These are phyloP conservation scores for Decapterus maruadsi DNA, from an alignment of 2,797 vertebrate species.

Conservation along the genomic window DNA sequence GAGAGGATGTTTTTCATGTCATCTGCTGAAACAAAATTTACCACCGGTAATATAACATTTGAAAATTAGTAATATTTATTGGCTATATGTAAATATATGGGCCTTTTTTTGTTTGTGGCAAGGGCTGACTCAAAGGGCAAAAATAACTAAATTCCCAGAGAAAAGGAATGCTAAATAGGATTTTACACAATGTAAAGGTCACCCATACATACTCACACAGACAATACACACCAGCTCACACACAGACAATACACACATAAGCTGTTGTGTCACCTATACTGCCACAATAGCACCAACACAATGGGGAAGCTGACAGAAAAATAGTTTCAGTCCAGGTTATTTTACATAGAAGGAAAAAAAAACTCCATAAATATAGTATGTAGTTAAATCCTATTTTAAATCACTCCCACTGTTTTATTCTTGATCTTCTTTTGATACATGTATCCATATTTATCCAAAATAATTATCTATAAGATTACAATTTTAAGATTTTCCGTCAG, in stretches of 20 bases:
- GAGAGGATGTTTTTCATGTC: neutral
- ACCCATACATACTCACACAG: conserved; percentile 51
- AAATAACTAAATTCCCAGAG: conserved; percentile 48
- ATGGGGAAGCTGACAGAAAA: conserved; percentile 85
- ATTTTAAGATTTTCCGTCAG: neutral
- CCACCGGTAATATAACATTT: neutral
- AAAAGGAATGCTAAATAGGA: conserved; percentile 80
- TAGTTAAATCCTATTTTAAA: neutral
- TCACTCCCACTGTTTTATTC: neutral
- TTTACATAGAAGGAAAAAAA: conserved; percentile 44
- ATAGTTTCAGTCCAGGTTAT: conserved; percentile 58
- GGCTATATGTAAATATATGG: neutral
- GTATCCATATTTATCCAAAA: neutral
- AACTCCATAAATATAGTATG: neutral
- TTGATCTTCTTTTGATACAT: neutral
- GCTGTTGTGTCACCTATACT: conserved; percentile 69
- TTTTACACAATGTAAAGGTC: conserved; percentile 71
- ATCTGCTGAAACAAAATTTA: neutral
- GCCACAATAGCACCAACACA: conserved; percentile 82
- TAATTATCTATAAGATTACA: neutral
- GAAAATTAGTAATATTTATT: neutral
- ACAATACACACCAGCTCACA: conserved; percentile 63
- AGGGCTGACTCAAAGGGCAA: conserved; percentile 20
- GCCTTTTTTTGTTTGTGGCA: conserved; percentile 3
- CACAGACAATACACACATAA: conserved; percentile 75